Evolutionary conservation across 2,888 invertebrate genomes (phyloP).

Genomic region (Mechanitis messenoides): DNA sequence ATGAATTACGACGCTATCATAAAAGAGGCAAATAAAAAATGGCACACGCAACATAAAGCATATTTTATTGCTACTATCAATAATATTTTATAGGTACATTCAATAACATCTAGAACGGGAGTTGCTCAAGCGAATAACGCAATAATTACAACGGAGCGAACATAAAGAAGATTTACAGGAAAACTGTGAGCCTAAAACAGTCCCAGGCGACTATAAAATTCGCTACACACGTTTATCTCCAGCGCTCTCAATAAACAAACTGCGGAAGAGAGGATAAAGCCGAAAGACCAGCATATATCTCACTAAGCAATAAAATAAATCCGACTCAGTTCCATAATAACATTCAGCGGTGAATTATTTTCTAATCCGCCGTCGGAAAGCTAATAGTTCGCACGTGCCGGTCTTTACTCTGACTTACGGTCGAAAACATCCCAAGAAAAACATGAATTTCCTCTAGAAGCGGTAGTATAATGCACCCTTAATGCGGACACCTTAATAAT

Average conservation of each 20-base stretch:
- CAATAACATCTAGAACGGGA: conserved; percentile 65
- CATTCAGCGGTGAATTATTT: conserved; percentile 75
- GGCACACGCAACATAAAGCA: conserved; percentile 55
- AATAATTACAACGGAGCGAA: conserved; percentile 62
- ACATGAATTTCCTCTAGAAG: conserved; percentile 67
- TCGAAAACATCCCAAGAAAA: conserved; percentile 71
- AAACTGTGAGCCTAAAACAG: conserved; percentile 40
- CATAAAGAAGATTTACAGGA: conserved; percentile 69
- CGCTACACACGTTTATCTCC: conserved; percentile 55
- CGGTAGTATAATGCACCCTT: conserved; percentile 59
- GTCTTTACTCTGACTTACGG: conserved; percentile 64
- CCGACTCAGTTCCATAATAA: conserved; percentile 70
- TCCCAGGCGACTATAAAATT: conserved; percentile 60
- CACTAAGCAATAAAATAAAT: conserved; percentile 71
- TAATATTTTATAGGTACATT: conserved; percentile 71
- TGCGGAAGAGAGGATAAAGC: conserved; percentile 62
- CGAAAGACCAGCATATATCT: conserved; percentile 69
- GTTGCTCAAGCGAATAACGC: conserved; percentile 67
- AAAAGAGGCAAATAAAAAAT: conserved; percentile 55
- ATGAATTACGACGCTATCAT: conserved; percentile 45
- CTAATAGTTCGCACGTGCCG: conserved; percentile 76
- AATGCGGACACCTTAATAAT: conserved; percentile 75
- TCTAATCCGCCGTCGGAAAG: conserved; percentile 71
- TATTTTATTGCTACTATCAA: conserved; percentile 67
- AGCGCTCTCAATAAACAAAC: conserved; percentile 66